Evolutionary conservation across 2,797 vertebrate species (phyloP).

Genomic region (Apogon hyalosoma): DNA sequence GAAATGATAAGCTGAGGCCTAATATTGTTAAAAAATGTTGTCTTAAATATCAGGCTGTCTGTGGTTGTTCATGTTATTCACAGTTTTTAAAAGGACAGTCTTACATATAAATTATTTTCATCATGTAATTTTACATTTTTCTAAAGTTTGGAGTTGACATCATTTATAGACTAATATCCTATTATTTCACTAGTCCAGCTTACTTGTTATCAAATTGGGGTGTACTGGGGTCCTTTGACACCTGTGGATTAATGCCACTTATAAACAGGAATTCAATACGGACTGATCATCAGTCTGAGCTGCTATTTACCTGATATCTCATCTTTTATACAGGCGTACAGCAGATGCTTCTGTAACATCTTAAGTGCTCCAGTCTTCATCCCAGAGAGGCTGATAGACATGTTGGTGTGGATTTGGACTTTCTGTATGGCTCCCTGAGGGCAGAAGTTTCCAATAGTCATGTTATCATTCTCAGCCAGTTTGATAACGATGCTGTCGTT

Average conservation of each 20-base stretch:
- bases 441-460: constrained; percentile 87
- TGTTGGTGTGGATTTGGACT: constrained; percentile 87
- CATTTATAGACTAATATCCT: no score
- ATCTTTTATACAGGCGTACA: constrained; percentile 82
- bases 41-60: no score
- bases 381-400: constrained; percentile 82
- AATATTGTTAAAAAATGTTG: no score
- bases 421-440: constrained; percentile 86
- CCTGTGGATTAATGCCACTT: not conserved
- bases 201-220: no score
- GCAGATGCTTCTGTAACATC: constrained; percentile 61
- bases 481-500: constrained; percentile 77
- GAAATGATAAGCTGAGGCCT: no score
- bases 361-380: constrained; percentile 44
- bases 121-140: no score
- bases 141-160: no score
- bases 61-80: no score
- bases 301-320: constrained; percentile 77
- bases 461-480: constrained; percentile 53
- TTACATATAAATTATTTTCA: no score
- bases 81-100: no score
- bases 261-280: not conserved
- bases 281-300: not conserved
- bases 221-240: not conserved
- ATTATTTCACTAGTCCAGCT: no score